Base-by-base conservation (phyloP, 2,888 invertebrate genomes). In the Acleris cristana region DNA sequence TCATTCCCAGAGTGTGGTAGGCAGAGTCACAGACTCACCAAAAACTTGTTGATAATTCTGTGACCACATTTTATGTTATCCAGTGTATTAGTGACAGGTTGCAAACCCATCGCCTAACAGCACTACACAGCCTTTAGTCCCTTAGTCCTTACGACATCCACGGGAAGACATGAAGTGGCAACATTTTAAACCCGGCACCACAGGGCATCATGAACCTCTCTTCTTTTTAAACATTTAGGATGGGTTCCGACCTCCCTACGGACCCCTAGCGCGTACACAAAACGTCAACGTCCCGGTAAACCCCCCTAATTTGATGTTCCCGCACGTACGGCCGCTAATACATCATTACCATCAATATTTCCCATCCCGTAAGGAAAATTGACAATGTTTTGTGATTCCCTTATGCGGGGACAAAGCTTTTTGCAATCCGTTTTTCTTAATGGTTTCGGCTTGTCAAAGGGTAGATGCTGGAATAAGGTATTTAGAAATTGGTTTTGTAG, bases 291-390 rank as follows among this genome's bases (percentile, higher is more conserved):
- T 72, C 70, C 73, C 73, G 72, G 75, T 77, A 83, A 84, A 84
- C 79, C 82, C 74, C 81, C 86, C 84, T 87, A 85, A 87, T 87
- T 85, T 81, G 82, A 82, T 80, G 81, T 82, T 79, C 74, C 81
- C 84, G 83, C 88, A 85, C 86, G 84, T 82, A 81, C 74, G 73
- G 70, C 71, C 66, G 45, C 73, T 72, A 72, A 75, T 75, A 73
- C 76, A 66, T 75, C 74, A 76, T 77, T 77, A 77, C 71, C 57
- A 75, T 74, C 71, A 67, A 67, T 67, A 67, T 67, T 67, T 67
- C 63, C 40, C 54, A 30, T 30, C 12, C 63, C 57, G 30, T 19
- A 48, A 53, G 62, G 53, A 57, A 63, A 67, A 67, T 67, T 67
- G 62, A 62, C 62, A 63, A 67, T 58, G 63, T 67, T 63, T 44